Percentiles rank a stretch among this genome's conserved stretches.
Evolutionary conservation across 23 tunicate genomes (phyloP).

Genomic region (Halocynthia aurantium): DNA sequence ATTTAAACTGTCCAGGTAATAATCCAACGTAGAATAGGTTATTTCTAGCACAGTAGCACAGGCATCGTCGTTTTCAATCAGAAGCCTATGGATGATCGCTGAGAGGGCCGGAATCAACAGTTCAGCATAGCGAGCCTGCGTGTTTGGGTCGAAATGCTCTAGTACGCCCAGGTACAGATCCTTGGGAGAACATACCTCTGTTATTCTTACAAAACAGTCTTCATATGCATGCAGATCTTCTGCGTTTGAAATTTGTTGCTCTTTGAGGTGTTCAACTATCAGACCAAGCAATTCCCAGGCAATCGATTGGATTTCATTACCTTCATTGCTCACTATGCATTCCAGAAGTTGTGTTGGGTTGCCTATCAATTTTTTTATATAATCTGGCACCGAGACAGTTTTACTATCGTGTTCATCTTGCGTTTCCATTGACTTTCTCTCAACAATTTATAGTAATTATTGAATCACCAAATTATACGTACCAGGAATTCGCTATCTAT

Average conservation of each 20-base stretch:
- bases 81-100: conserved; percentile 3
- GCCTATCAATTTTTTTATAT: too few relatives aligned
- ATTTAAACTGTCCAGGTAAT: conserved; percentile 58
- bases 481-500: too few relatives aligned
- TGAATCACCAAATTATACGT: too few relatives aligned
- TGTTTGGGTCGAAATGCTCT: conserved; percentile 83
- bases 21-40: conserved; percentile 29
- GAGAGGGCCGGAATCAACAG: conserved; percentile 44
- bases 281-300: conserved; percentile 47
- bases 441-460: too few relatives aligned
- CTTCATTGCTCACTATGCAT: neutral
- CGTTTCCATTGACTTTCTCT: too few relatives aligned
- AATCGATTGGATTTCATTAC: neutral
- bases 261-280: conserved; percentile 46
- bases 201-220: conserved; percentile 34
- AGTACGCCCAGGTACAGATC: conserved; percentile 51
- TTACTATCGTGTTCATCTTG: too few relatives aligned
- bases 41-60: conserved; percentile 16
- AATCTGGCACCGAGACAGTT: too few relatives aligned
- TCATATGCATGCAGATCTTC: conserved; percentile 16
- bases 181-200: conserved; percentile 28
- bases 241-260: conserved; percentile 18
- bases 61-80: neutral
- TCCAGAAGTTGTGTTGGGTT: too few relatives aligned
- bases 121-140: conserved; percentile 35